These are phyloP conservation scores for Orchestes rusci DNA, from an alignment of 2,888 invertebrate genomes.

Conservation along the genomic window DNA sequence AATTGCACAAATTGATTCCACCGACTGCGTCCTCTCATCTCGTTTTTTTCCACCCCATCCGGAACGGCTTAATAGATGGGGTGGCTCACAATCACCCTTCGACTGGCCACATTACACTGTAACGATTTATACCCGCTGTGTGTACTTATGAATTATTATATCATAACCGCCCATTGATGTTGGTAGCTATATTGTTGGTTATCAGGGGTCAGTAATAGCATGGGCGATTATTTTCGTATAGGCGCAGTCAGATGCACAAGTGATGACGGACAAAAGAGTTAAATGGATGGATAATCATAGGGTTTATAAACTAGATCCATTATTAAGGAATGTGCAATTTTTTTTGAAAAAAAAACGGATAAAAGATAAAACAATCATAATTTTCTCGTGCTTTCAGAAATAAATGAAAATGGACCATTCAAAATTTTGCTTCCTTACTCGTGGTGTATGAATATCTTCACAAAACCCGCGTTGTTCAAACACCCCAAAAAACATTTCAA, in stretches of 20 bases:
- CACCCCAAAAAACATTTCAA: no score
- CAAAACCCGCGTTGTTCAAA: no score
- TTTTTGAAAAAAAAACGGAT: no score
- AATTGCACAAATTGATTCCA: slow-evolving; percentile 42
- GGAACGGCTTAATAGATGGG: slow-evolving; percentile 21
- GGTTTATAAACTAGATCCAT: no score
- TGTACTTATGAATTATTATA: slow-evolving; percentile 40
- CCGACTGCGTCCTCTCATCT: slow-evolving; percentile 22
- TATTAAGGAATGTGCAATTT: no score
- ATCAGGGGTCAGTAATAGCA: slow-evolving; percentile 13
- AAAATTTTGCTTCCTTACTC: no score
- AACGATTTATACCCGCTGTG: slow-evolving; percentile 21
- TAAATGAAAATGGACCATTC: no score
- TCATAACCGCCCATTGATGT: slow-evolving; percentile 40
- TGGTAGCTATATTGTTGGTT: no score
- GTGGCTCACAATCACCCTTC: slow-evolving; percentile 11
- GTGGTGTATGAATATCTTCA: no score
- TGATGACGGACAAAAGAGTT: slow-evolving; percentile 41
- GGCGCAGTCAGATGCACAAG: slow-evolving; percentile 44
- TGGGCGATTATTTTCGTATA: slow-evolving; percentile 32
- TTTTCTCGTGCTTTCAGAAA: no score
- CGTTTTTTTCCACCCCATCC: no score
- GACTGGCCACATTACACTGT: slow-evolving; percentile 17
- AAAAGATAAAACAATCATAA: no score
- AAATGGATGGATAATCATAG: slow-evolving; percentile 41